A percentile compares a stretch with the other conserved stretches of the same genome.
These are phyloP conservation scores for Caenorhabditis wallacei DNA, from an alignment of 2,888 invertebrate species.

Conservation along the genomic window DNA sequence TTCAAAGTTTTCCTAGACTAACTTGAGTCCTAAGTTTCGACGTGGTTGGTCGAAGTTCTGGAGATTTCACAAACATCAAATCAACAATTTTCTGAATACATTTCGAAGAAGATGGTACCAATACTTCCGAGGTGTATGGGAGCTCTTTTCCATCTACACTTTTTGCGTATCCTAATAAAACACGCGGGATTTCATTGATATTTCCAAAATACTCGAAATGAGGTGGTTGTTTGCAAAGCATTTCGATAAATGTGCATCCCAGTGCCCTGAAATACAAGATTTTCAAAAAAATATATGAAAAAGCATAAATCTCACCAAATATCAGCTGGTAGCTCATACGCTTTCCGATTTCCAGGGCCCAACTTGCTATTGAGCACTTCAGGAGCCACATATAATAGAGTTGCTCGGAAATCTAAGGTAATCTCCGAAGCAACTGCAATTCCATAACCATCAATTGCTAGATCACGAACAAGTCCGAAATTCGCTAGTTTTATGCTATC, in stretches of 20 bases:
- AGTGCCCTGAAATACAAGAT: conserved; percentile 64
- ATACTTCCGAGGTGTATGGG: conserved; percentile 71
- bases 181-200: conserved; percentile 67
- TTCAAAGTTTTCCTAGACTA: neutral
- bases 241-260: conserved; percentile 77
- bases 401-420: conserved; percentile 73
- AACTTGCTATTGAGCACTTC: conserved; percentile 72
- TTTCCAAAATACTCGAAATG: conserved; percentile 76
- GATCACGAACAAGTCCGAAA: conserved; percentile 75
- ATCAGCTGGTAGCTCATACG: conserved; percentile 74
- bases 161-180: conserved; percentile 68
- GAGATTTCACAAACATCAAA: conserved; percentile 68
- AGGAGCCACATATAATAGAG: conserved; percentile 75
- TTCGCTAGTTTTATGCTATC: conserved; percentile 76
- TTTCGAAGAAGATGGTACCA: conserved; percentile 72
- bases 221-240: conserved; percentile 73
- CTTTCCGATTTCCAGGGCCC: conserved; percentile 73
- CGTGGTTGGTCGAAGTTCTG: conserved; percentile 63
- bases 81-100: conserved; percentile 70
- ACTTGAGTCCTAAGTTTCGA: conserved; percentile 45
- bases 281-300: too few relatives aligned
- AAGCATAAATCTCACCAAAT: conserved; percentile 64
- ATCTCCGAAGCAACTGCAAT: conserved; percentile 74
- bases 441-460: conserved; percentile 76
- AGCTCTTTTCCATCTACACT: conserved; percentile 64